Evolutionary conservation across 2,888 invertebrate genomes (phyloP), one percentile per base, ranked within the genome.

Genomic region (Bruchidius siliquastri): DNA sequence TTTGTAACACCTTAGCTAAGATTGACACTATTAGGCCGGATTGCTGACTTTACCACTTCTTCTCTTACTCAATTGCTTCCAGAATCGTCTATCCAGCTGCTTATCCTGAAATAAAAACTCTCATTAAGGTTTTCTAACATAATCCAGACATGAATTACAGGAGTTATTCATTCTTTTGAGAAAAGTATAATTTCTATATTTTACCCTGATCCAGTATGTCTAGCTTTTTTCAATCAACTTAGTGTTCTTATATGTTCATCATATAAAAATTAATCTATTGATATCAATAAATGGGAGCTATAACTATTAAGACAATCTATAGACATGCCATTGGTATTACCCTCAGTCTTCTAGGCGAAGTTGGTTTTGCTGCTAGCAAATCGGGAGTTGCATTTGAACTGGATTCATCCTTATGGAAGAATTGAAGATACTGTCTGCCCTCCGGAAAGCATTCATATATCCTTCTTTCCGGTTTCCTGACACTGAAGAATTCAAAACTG

Each of bases 11-110:
- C 13, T 4, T 26, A 71, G 21, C 22, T 20, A 32, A 71, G 22
- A 30, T 71, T 22, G 71, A 66, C 30, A 49, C 67, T 20, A n/a
- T 77, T 82, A 83, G 82, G 82, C 83, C 80, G 82, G 79, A 73
- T 75, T 70, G 78, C 81, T 80, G 72, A 81, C 79, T 79, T 81
- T 81, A 75, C 81, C 81, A 81, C 77, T 83, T 81, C 92, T 91
- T 85, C 93, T 89, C 88, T 91, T 91, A 80, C 91, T 92, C 81
- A 94, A 89, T 86, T 94, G 93, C 87, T 93, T 93, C 93, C 93
- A 93, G 85, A 94, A 92, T 82, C 93, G 88, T 85, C 92, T 91
- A 85, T 94, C 93, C 85, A 93, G 87, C 83, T 92, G 91, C 86
- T 92, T 93, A 83, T 93, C 93, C 93, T 93, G 87, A 73, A 88